Percentiles rank a stretch among this genome's conserved stretches.
phyloP scores from a whole-genome alignment of 2,113 vertebrate species.

The Leptobrachium ailaonicum region DNA sequence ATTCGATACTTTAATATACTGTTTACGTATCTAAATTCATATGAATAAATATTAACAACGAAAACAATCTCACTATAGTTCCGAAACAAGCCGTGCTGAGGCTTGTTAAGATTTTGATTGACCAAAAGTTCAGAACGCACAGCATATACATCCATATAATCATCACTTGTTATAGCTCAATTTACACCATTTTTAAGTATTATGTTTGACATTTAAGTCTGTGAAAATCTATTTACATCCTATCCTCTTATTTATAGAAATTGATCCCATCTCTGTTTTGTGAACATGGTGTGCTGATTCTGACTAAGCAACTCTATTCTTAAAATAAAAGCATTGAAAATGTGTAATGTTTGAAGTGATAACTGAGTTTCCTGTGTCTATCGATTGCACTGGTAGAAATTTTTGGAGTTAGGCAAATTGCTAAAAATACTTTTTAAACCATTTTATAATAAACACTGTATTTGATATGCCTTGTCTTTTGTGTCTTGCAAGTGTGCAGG shows the following conservation, averaged over 20 bases:
- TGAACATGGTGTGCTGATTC: slow-evolving; percentile 18
- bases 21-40: too few relatives aligned
- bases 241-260: slow-evolving; percentile 30
- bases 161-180: background rate
- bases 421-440: too few relatives aligned
- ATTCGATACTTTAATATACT: too few relatives aligned
- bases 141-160: background rate
- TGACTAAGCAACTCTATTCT: slow-evolving; percentile 23
- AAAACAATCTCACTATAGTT: too few relatives aligned
- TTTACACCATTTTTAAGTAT: slow-evolving; percentile 22
- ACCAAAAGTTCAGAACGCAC: background rate
- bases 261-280: slow-evolving; percentile 8
- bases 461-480: too few relatives aligned
- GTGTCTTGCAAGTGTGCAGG: too few relatives aligned
- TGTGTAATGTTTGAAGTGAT: background rate
- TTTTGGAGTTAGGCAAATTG: too few relatives aligned
- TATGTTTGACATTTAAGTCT: slow-evolving; percentile 34
- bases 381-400: too few relatives aligned
- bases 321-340: background rate
- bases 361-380: background rate
- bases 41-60: too few relatives aligned
- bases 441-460: too few relatives aligned
- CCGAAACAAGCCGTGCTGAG: too few relatives aligned
- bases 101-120: too few relatives aligned
- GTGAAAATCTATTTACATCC: slow-evolving; percentile 31